Percentiles rank a stretch among this genome's conserved stretches.
These are phyloP conservation scores for Coluber constrictor DNA, from an alignment of 2,797 vertebrate genomes.

Conservation along the genomic window DNA sequence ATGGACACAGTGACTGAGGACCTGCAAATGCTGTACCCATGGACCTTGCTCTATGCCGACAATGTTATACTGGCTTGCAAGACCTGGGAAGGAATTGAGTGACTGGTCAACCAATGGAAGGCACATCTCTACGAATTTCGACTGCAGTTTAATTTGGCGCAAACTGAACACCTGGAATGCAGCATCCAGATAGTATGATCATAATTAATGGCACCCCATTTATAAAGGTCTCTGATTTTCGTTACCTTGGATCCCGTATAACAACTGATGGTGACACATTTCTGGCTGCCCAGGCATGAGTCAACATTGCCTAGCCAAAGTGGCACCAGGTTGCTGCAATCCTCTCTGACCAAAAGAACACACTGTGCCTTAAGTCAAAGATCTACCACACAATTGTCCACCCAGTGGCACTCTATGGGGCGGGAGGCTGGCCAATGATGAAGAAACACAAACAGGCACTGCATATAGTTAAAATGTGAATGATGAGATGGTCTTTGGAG, in stretches of 20 bases:
- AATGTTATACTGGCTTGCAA: not conserved
- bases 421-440: not conserved
- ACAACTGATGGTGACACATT: not conserved
- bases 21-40: not conserved
- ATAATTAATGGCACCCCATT: not conserved
- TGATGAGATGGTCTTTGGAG: too few relatives aligned
- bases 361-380: not conserved
- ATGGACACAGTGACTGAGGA: not conserved
- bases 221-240: not conserved
- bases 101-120: not conserved
- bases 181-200: not conserved
- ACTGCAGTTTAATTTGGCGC: not conserved
- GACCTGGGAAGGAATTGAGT: not conserved
- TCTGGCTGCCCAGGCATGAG: not conserved
- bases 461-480: too few relatives aligned
- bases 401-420: not conserved
- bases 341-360: not conserved
- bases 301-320: not conserved
- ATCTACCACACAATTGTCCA: not conserved
- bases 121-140: not conserved
- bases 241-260: not conserved
- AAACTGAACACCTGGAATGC: not conserved
- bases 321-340: not conserved
- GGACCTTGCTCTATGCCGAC: not conserved
- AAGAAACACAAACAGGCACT: not conserved